These are phyloP conservation scores for Margarornis squamiger DNA, from an alignment of 2,797 vertebrate genomes.

Conservation along the genomic window DNA sequence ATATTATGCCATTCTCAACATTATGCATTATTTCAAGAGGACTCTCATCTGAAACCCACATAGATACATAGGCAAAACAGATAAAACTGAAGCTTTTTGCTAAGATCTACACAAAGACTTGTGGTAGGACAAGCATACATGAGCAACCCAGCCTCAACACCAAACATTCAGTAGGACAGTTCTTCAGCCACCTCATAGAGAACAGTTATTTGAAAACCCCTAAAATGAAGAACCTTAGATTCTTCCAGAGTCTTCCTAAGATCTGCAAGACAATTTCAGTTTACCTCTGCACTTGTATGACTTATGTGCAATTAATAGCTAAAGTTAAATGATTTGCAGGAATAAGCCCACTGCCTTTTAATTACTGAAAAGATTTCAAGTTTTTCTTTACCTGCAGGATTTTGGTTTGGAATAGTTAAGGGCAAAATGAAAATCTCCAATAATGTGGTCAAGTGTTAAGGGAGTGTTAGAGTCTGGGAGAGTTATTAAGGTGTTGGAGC, in stretches of 20 bases:
- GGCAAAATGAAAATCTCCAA: not conserved
- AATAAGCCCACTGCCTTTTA: not conserved
- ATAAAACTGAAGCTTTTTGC: not conserved
- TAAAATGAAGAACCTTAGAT: not conserved
- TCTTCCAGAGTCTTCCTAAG: not conserved
- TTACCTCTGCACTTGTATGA: not conserved
- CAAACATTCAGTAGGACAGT: not conserved
- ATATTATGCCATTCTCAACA: not conserved
- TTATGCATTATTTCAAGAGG: not conserved
- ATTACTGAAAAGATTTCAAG: not conserved
- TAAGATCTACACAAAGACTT: not conserved
- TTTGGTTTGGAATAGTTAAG: not conserved
- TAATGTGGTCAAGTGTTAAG: not conserved
- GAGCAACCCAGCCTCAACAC: not conserved
- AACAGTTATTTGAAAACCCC: not conserved
- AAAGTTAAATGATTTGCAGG: not conserved
- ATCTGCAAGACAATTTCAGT: not conserved
- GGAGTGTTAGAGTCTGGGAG: not conserved
- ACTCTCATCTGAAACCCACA: not conserved
- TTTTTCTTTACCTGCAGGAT: not conserved
- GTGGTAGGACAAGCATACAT: not conserved
- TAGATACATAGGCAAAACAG: not conserved
- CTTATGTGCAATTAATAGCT: not conserved
- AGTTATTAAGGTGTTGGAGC: not conserved
- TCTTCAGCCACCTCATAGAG: not conserved